Evolutionary conservation across 2,888 invertebrate genomes (phyloP), one percentile per base, ranked within the genome.

Genomic region (Microctonus hyperodae): DNA sequence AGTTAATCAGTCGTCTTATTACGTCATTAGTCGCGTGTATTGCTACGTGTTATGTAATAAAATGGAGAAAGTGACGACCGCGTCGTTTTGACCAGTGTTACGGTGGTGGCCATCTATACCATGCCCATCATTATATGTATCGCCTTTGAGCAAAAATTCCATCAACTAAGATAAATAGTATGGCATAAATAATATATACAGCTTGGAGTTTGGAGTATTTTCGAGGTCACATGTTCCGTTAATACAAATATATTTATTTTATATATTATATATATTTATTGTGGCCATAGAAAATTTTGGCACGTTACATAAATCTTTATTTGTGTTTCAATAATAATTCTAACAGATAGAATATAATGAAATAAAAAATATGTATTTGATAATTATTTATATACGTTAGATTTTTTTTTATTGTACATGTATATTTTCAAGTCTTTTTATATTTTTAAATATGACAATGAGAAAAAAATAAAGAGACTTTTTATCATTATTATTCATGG

Each of bases 51-150:
- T 79, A 75, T 75, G 78, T 77, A 79, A 79, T 78, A 64, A 61
- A 40, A 57, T 62, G 71, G 79, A 78, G 79, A 79, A 79, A 79
- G 79, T 79, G 72, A 71, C 72, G 71, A 73, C 72, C 44, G 55
- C 44, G 55, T 50, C 72, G 75, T 76, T 74, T 74, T 79, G 77
- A 77, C 75, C 77, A 71, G 72, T 69, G 71, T 72, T 75, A 75
- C 60, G 25, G 10, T 40, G 60, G 57, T 23, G 20, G 48, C 60
- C 40, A 44, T 58, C 69, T 60, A 61, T 40, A 31, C 65, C 65
- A 37, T 64, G 64, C 48, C 64, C 69, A 70, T 66, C 62, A 68
- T 57, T 57, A 64, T 66, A n/a, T n/a, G n/a, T n/a, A n/a, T n/a
- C 57, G 61, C 64, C n/a, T 60, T 57, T 51, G 67, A 65, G 61